phyloP scores from a whole-genome alignment of 2,888 invertebrate genomes.

The Acrobasis suavella region DNA sequence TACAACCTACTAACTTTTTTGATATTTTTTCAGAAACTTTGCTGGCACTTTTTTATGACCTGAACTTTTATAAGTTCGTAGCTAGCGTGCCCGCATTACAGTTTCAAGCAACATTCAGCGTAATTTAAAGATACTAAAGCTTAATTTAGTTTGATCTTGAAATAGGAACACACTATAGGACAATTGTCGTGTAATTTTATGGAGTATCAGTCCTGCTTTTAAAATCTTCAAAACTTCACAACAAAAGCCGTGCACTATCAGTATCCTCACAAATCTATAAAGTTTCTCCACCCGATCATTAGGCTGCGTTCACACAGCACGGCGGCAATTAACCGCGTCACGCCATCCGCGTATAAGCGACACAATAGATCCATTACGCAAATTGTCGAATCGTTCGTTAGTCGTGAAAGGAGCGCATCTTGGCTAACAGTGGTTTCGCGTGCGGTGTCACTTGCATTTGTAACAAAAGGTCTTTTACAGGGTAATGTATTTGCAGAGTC shows the following conservation, averaged over 20 bases:
- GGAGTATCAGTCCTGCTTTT: neutral
- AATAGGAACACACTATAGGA: too few species aligned
- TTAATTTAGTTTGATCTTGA: too few species aligned
- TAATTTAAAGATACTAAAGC: too few species aligned
- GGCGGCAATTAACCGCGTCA: constrained; percentile 64
- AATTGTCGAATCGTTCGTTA: constrained; percentile 68
- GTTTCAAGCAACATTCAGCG: too few species aligned
- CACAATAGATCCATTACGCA: constrained; percentile 79
- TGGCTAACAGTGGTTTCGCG: constrained; percentile 73
- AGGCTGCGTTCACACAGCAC: constrained; percentile 52
- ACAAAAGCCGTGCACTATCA: constrained; percentile 6
- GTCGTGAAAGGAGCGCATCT: constrained; percentile 38
- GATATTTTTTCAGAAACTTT: too few species aligned
- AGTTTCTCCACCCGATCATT: constrained; percentile 44
- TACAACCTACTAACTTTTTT: too few species aligned
- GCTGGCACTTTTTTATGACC: too few species aligned
- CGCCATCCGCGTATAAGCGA: constrained; percentile 69
- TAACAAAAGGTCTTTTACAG: constrained; percentile 40
- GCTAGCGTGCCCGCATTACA: too few species aligned
- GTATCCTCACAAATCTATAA: constrained; percentile 13
- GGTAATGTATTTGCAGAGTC: neutral
- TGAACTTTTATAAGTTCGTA: too few species aligned
- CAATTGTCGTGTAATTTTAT: too few species aligned
- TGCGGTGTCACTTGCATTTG: constrained; percentile 50
- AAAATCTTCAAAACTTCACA: constrained; percentile 6